Evolutionary conservation across 2,797 vertebrate genomes (phyloP).

Genomic region (Mionectes olivaceus): DNA sequence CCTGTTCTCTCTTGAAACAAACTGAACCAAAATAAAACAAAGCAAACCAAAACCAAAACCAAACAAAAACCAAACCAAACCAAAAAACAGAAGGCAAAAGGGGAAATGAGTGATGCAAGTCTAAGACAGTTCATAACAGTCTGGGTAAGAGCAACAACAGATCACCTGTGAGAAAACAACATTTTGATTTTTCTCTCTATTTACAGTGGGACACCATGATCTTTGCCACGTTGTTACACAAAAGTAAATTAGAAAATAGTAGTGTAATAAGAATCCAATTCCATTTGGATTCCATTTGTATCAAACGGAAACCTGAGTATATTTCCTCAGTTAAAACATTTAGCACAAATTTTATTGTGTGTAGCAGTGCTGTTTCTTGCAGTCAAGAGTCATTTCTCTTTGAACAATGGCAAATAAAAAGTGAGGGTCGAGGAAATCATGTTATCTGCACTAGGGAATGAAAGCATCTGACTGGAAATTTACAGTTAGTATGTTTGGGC

Average conservation of each 20-base stretch:
- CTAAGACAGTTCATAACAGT: not conserved
- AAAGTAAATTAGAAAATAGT: not conserved
- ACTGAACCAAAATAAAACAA: not conserved
- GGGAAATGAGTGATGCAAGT: not conserved
- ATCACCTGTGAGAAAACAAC: not conserved
- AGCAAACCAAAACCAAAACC: not conserved
- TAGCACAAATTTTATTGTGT: not conserved
- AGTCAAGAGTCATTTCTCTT: not conserved
- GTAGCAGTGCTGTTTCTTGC: not conserved
- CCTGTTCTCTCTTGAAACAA: not conserved
- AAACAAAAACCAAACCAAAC: fast-evolving
- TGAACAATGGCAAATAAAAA: not conserved
- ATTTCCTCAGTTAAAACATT: not conserved
- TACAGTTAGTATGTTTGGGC: not conserved
- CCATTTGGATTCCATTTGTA: not conserved
- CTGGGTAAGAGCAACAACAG: not conserved
- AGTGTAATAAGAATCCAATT: not conserved
- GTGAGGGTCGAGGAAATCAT: not conserved
- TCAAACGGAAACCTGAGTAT: not conserved
- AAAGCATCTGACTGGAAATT: not conserved
- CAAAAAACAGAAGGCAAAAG: not conserved
- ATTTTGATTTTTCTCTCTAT: not conserved
- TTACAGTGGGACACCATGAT: not conserved
- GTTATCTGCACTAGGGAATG: not conserved
- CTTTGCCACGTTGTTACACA: not conserved